Evolutionary conservation across 2,888 invertebrate species (phyloP).

Genomic region (Tolmerus cingulatus): DNA sequence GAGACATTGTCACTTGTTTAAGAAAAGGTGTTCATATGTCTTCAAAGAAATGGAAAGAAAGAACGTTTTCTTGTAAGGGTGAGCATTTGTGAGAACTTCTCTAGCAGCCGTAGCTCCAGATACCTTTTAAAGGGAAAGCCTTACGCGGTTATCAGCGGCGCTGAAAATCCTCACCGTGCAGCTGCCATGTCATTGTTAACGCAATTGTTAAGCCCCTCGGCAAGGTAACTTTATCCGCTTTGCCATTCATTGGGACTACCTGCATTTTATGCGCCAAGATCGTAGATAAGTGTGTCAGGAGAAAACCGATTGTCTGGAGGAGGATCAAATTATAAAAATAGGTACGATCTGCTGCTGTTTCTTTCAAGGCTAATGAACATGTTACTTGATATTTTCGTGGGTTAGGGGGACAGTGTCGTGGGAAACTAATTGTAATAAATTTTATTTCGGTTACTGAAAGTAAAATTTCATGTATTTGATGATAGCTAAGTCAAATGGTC

Average conservation of each 20-base stretch:
- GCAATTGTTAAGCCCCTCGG: background rate
- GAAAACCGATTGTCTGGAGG: background rate
- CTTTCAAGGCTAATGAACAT: background rate
- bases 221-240: background rate
- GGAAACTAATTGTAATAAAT: background rate
- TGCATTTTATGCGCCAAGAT: background rate
- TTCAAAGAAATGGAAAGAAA: background rate
- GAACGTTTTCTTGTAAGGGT: background rate
- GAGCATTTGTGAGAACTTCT: background rate
- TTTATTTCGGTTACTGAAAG: background rate
- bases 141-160: background rate
- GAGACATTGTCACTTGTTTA: background rate
- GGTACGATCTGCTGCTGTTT: background rate
- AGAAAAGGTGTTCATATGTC: background rate
- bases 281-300: background rate
- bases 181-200: background rate
- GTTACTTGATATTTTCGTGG: background rate
- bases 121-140: background rate
- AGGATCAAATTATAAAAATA: background rate
- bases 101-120: background rate
- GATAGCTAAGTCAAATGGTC: background rate
- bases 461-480: background rate
- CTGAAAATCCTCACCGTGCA: background rate
- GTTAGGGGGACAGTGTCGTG: background rate
- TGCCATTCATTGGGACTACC: background rate